Base-by-base conservation (phyloP, 2,797 vertebrate genomes). In the Darevskia nairensis region DNA sequence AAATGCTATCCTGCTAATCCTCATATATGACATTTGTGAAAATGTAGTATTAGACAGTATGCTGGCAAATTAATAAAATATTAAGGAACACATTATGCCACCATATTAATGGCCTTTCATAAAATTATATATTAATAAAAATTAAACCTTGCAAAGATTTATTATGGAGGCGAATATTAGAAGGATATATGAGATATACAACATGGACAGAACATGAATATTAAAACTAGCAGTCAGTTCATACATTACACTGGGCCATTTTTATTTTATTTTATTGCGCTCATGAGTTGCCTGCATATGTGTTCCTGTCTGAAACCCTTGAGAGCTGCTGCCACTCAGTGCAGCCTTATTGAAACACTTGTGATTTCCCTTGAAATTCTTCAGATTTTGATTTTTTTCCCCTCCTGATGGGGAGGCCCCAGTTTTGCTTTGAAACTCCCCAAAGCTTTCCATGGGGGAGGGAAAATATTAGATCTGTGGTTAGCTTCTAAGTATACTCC, bases 121-220 rank as follows among this genome's bases (percentile, higher is more conserved):
- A 74, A 72, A 86, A 50, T 50, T 89, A 84, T 72, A 77, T 78
- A 90, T 83, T 90, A 83, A 89, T 74, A 55, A 4, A 17, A 77
- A 80, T 41, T 29, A 46, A 89, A 84, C 25, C 10, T 80, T 84
- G 75, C 25, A 50, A 86, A 74, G 41, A 83, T 74, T 3, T 80
- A 41, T n/a, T 82, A 27, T 44, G 72, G 13, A 25, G 55, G 46
- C 1, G 17, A 46, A 39, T 29, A 50, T 66, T 39, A 80, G 15
- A 80, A 39, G 39, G 74, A 80, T 72, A 84, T 44, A 46, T 0
- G 79, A 79, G 46, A 74, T 46, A 61, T 7, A 50, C n/a, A 27
- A 55, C 17, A 55, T 50, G 44, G 46, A 55, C 21, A 72, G 66
- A 84, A 84, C 29, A 80, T 71, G 29, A 85, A 44, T 66, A 61